Evolutionary conservation across 2,888 invertebrate species (phyloP).

Genomic region (Tipula lateralis): DNA sequence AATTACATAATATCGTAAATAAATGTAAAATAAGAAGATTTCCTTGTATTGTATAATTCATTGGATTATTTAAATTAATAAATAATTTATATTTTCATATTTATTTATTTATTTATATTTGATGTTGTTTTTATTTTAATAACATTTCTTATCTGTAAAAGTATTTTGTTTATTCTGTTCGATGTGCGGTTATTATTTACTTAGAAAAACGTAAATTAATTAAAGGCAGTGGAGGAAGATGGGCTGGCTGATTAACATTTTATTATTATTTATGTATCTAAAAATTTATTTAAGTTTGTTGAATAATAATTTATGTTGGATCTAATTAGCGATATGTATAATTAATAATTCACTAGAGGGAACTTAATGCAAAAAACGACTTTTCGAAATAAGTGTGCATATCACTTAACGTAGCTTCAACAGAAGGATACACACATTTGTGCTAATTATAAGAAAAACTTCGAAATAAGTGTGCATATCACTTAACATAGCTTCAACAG

Average conservation of each 20-base stretch:
- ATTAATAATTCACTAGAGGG: too few relatives aligned
- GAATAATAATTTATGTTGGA: not conserved
- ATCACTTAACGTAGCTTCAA: too few relatives aligned
- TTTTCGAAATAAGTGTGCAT: too few relatives aligned
- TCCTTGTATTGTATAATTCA: not conserved
- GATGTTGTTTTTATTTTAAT: conserved; percentile 12
- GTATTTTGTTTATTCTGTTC: not conserved
- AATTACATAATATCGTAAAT: not conserved
- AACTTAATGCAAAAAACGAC: too few relatives aligned
- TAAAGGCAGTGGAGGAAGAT: not conserved
- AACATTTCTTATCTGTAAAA: not conserved
- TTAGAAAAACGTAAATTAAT: not conserved
- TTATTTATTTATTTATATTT: not conserved
- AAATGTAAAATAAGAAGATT: not conserved
- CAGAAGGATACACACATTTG: too few relatives aligned
- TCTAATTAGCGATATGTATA: not conserved
- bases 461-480: too few relatives aligned
- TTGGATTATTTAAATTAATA: not conserved
- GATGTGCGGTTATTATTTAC: not conserved
- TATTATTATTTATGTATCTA: not conserved
- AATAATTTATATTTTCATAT: not conserved
- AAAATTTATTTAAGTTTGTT: not conserved
- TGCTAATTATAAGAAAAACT: too few relatives aligned
- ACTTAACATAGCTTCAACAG: too few relatives aligned
- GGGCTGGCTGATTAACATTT: not conserved